Evolutionary conservation across 2,888 invertebrate genomes (phyloP).

Genomic region (Drosophila aldrichi): DNA sequence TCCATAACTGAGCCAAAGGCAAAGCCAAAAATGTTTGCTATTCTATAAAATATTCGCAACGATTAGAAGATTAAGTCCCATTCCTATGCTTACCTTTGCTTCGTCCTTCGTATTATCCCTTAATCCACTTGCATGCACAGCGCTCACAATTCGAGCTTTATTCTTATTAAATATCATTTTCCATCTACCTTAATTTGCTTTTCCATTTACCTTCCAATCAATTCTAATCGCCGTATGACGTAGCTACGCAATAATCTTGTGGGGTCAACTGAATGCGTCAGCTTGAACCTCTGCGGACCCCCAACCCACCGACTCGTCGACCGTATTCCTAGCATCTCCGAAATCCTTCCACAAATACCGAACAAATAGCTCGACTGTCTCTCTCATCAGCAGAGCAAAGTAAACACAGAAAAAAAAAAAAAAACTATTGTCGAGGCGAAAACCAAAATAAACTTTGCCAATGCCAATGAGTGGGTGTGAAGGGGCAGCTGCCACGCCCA

Average conservation of each 20-base stretch:
- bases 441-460: slow-evolving; percentile 39
- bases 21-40: neutral
- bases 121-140: slow-evolving; percentile 11
- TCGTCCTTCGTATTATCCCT: neutral
- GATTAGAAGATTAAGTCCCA: neutral
- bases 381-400: slow-evolving; percentile 27
- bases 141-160: slow-evolving; percentile 1
- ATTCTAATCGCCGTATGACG: slow-evolving; percentile 33
- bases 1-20: neutral
- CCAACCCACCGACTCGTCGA: too few species aligned
- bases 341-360: slow-evolving; percentile 58
- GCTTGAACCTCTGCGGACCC: slow-evolving; percentile 8
- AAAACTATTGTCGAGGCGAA: slow-evolving; percentile 46
- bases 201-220: slow-evolving; percentile 33
- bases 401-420: slow-evolving; percentile 20
- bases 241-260: slow-evolving; percentile 32
- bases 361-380: slow-evolving; percentile 55
- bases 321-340: slow-evolving; percentile 8
- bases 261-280: slow-evolving; percentile 24
- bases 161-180: slow-evolving; percentile 38
- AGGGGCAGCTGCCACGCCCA: slow-evolving; percentile 44
- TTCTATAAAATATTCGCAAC: neutral
- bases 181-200: slow-evolving; percentile 13
- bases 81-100: neutral
- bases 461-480: slow-evolving; percentile 12